These are phyloP conservation scores for Oryzias javanicus DNA, from an alignment of 2,113 vertebrate genomes.

Conservation along the genomic window DNA sequence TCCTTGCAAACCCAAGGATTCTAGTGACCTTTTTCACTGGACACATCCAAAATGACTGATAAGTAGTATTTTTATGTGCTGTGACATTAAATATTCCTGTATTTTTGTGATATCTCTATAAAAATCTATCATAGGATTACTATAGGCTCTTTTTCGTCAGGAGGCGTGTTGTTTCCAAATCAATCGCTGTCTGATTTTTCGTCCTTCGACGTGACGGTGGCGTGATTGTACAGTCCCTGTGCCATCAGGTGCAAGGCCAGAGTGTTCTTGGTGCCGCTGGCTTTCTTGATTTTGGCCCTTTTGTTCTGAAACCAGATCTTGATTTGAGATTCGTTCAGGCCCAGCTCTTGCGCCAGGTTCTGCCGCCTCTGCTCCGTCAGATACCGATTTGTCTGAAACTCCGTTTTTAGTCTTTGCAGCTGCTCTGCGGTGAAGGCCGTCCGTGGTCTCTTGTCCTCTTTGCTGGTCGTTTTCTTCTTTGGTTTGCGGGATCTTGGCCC, in stretches of 20 bases:
- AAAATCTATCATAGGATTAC: conserved; percentile 66
- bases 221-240: conserved; percentile 93
- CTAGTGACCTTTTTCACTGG: conserved; percentile 24
- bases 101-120: conserved; percentile 55
- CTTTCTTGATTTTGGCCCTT: conserved; percentile 93
- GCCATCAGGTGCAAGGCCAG: conserved; percentile 93
- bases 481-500: conserved; percentile 96
- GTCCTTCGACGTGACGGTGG: conserved; percentile 84
- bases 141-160: conserved; percentile 66
- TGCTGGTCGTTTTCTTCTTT: conserved; percentile 94
- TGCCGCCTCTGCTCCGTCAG: conserved; percentile 91
- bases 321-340: conserved; percentile 93
- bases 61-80: conserved; percentile 56
- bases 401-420: conserved; percentile 89
- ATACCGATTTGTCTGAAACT: conserved; percentile 91
- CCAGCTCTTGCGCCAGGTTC: conserved; percentile 88
- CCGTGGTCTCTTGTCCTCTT: conserved; percentile 91
- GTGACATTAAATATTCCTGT: conserved; percentile 67
- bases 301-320: conserved; percentile 98
- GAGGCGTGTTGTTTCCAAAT: conserved; percentile 57
- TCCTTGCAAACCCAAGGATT: conserved; percentile 34
- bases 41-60: conserved; percentile 35
- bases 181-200: conserved; percentile 98
- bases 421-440: conserved; percentile 93
- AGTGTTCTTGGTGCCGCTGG: conserved; percentile 84